Evolutionary conservation across 2,888 invertebrate species (phyloP), one percentile per base, ranked within the genome.

Genomic region (Hyposoter didymator): DNA sequence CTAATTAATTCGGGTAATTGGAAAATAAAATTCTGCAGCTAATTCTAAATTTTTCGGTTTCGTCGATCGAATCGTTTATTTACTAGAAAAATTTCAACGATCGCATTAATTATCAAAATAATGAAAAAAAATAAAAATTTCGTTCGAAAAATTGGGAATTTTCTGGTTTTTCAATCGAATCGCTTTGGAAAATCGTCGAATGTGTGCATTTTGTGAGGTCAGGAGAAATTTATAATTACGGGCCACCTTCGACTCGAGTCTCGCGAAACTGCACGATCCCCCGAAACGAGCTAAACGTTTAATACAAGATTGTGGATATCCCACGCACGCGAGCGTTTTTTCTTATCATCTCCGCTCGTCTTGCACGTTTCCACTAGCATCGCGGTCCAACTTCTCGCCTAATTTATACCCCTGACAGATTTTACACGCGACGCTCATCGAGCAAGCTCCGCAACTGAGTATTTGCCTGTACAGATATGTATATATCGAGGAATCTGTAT

Each of bases 171-270:
- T 52, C 19, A 14, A 67, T 67, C 35, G 72, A n/a, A 28, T 14
- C 8, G n/a, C 19, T 1, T 12, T n/a, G 52, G n/a, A 52, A n/a
- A 35, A 12, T 39, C 39, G 2, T n/a, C 43, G 66, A 59, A 69
- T 70, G 47, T 64, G 22, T 49, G 47, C 45, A 78, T 28, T 69
- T 43, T 67, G 17, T 39, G 49, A 47, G 64, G 69, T 69, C 59
- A 45, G 72, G 75, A 82, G 83, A 85, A 82, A 86, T 87, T 85
- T 82, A 85, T 88, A 88, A 87, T 87, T 84, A 87, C 82, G 79
- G 86, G 84, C 79, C 83, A 85, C 82, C 79, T 82, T 84, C 80
- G 83, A 52, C 83, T 76, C 84, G 70, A 82, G 76, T 78, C 84
- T 86, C 82, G 84, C 76, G 62, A 84, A 83, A 86, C 79, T 84